Base-by-base conservation (phyloP, 2,888 invertebrate genomes). In the Leptinotarsa peninsularis region DNA sequence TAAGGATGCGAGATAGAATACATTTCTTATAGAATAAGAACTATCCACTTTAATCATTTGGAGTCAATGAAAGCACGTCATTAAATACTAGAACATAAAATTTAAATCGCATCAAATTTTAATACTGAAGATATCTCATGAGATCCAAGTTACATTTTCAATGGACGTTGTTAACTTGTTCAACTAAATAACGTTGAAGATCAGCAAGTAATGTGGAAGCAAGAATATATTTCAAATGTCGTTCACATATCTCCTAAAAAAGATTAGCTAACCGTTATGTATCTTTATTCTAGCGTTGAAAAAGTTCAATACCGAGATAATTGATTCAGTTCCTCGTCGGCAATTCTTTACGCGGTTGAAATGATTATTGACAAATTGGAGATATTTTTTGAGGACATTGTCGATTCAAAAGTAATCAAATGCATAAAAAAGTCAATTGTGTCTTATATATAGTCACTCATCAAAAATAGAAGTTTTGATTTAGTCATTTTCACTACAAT, bases 261-360 rank as follows among this genome's bases (percentile, higher is more conserved):
- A 63, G 27, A 63, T 33, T 10, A n/a, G 58, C n/a, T 23, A 33
- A 63, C 63, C 43, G 63, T 63, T 63, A 63, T 27, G 33, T n/a
- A n/a, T 63, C 63, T 63, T 63, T n/a, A 63, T 63, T 63, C 63
- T 33, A 33, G 15, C 63, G n/a, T 17, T 15, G 33, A 63, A n/a
- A 63, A 63, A 63, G 15, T 63, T n/a, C 33, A 63, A 63, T 15
- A 17, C 0, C 63, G 63, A 63, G 27, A 33, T 43, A 63, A 63
- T 33, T 63, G 33, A 63, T 63, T 63, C 63, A 63, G 63, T 5
- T 33, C 63, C 17, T 63, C 43, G 4, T 4, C 5, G 60, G 13
- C 7, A 18, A 56, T 56, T 56, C 56, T 56, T 27, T 15, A 15
- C 63, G 33, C 17, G 33, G 7, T 63, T 63, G 63, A 63, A 33